Evolutionary conservation across 2,113 vertebrate genomes (phyloP).

Genomic region (Amblyornis subalaris): DNA sequence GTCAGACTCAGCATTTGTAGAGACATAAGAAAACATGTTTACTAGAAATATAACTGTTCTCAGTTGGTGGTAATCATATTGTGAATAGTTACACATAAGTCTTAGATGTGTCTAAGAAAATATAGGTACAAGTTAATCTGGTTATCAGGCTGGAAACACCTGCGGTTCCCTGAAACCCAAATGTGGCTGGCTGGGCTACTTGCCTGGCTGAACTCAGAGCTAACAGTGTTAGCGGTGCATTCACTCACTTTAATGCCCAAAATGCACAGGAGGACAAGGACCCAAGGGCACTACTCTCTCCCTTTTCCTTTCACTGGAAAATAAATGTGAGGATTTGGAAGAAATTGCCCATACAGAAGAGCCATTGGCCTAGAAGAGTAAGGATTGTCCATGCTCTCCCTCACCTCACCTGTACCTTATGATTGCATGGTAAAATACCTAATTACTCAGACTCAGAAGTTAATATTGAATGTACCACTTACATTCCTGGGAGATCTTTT

Average conservation of each 20-base stretch:
- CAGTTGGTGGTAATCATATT: too few relatives aligned
- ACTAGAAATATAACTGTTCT: neutral
- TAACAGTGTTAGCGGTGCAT: neutral
- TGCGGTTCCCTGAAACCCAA: accelerated
- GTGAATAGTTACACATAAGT: neutral
- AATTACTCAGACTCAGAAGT: neutral
- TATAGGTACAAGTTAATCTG: neutral
- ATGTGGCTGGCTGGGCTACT: neutral
- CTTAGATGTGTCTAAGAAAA: neutral
- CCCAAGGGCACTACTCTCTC: neutral
- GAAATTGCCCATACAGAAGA: neutral
- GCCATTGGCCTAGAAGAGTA: neutral
- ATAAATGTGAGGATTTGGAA: neutral
- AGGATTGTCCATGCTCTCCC: neutral
- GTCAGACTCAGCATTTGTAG: neutral
- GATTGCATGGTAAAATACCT: neutral
- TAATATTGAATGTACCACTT: neutral
- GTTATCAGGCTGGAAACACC: neutral
- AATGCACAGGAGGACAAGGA: neutral
- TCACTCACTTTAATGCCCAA: neutral
- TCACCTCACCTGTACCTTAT: neutral
- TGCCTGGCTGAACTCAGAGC: neutral
- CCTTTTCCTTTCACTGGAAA: neutral
- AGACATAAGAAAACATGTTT: neutral
- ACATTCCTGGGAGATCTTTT: neutral